Evolutionary conservation across 2,888 invertebrate genomes (phyloP).

Genomic region (Conus canariensis): DNA sequence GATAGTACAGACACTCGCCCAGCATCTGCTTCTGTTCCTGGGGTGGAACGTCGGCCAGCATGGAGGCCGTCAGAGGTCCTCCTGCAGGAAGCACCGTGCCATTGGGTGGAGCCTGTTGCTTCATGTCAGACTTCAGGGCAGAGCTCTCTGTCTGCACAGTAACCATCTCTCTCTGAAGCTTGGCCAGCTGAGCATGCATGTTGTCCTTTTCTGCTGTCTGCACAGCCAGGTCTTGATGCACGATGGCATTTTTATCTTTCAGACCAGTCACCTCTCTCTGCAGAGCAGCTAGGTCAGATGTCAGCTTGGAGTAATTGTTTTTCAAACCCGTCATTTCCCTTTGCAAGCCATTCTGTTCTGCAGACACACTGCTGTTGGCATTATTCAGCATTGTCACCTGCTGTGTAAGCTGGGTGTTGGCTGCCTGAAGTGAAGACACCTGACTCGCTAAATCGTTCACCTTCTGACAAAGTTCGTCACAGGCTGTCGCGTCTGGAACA

Average conservation of each 20-base stretch:
- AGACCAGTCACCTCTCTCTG: background rate
- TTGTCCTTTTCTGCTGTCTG: slow-evolving; percentile 20
- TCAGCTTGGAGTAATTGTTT: too few relatives aligned
- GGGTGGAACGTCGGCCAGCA: slow-evolving; percentile 96
- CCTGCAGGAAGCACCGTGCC: slow-evolving; percentile 84
- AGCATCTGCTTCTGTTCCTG: slow-evolving; percentile 99
- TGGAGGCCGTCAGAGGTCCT: slow-evolving; percentile 96
- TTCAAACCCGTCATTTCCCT: too few relatives aligned
- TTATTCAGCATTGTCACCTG: too few relatives aligned
- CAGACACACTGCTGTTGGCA: too few relatives aligned
- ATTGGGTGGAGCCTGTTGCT: slow-evolving; percentile 51
- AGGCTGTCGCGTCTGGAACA: too few relatives aligned
- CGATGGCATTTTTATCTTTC: background rate
- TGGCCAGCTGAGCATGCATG: background rate
- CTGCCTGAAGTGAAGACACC: too few relatives aligned
- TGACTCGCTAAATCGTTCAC: too few relatives aligned
- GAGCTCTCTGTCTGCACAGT: too few relatives aligned
- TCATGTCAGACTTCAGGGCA: slow-evolving; percentile 25
- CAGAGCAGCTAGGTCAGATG: background rate
- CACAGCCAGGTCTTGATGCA: background rate
- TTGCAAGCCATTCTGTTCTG: too few relatives aligned
- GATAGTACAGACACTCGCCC: slow-evolving; percentile 98
- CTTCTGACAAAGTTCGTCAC: too few relatives aligned
- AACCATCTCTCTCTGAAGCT: background rate
- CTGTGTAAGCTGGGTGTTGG: too few relatives aligned